These are phyloP conservation scores for Elaphurus davidianus DNA, from an alignment of 2,113 vertebrate species.

Conservation along the genomic window DNA sequence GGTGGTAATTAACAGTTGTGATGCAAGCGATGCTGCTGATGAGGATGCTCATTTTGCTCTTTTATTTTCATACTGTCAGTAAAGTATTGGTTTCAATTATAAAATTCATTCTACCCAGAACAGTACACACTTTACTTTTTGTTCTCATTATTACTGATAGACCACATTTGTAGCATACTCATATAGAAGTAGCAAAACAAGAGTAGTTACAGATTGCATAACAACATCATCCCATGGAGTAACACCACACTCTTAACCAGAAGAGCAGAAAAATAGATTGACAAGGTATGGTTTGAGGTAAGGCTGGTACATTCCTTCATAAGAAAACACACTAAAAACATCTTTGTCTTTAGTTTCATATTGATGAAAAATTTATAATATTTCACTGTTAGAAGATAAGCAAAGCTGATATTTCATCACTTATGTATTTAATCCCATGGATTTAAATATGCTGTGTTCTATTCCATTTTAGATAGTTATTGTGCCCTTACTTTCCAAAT, in stretches of 20 bases:
- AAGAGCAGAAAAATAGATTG: not conserved
- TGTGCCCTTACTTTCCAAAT: not conserved
- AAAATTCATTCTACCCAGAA: not conserved
- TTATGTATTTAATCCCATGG: not conserved
- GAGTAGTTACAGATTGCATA: not conserved
- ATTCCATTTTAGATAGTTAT: not conserved
- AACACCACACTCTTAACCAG: not conserved
- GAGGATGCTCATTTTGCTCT: not conserved
- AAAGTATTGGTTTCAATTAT: not conserved
- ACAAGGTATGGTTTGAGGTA: not conserved
- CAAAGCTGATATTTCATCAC: not conserved
- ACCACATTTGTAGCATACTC: not conserved
- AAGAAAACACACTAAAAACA: not conserved
- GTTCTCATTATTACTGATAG: not conserved
- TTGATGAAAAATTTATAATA: not conserved
- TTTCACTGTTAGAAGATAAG: not conserved
- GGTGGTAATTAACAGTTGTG: not conserved
- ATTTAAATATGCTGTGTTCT: not conserved
- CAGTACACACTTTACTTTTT: not conserved
- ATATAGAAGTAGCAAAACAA: not conserved
- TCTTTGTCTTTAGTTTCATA: not conserved
- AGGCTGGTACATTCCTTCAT: not conserved
- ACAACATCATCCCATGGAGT: not conserved
- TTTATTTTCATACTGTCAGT: not conserved
- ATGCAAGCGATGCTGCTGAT: not conserved